Evolutionary conservation across 2,797 vertebrate species (phyloP), one percentile per base, ranked within the genome.

Genomic region (Danio choprae): DNA sequence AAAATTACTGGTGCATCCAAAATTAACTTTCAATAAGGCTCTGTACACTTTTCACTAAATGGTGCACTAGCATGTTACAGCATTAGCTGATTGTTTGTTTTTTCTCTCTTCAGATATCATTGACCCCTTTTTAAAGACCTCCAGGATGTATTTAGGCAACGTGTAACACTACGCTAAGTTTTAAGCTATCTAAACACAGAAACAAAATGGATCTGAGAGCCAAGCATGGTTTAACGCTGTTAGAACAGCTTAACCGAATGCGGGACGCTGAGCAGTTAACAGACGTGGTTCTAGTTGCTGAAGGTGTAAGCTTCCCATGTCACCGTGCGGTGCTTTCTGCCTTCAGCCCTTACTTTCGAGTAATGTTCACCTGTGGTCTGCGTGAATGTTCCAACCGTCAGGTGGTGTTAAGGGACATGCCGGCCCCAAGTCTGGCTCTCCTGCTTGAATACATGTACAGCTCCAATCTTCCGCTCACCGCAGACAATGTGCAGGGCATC

Each of bases 321-420:
- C 98, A 99, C 88, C 93, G 95, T 8, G 89, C 98, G 0, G 92
- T 99, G 12, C 90, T 99, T 20, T 95, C 97, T 0, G 96, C 97
- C 5, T 99, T 98, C 86, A 99, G 98, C 62, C 96, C 97, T n/a
- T 99, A 99, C 84, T 99, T 99, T 89, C 95, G 91, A 53, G 97
- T 96, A 3, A 99, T 99, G 98, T 99, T 99, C 86, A 98, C 96
- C 43, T 99, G 98, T 13, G 98, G 98, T 71, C 89, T 99, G 71
- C 93, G 92, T 0, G 98, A 99, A 85, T 97, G 96, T 81, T 83
- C 78, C 10, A 95, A 91, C 81, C 95, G 89, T 55, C 96, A 99
- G 64, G 95, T 99, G 60, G 85, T 90, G 6, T 90, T 99, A 36
- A 90, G 92, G 1, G 96, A 99, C 85, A 90, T 94, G 58, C 92